A percentile compares a stretch with the other conserved stretches of the same genome.
These are phyloP conservation scores for Noturus placidus DNA, from an alignment of 2,113 vertebrate genomes.

Conservation along the genomic window DNA sequence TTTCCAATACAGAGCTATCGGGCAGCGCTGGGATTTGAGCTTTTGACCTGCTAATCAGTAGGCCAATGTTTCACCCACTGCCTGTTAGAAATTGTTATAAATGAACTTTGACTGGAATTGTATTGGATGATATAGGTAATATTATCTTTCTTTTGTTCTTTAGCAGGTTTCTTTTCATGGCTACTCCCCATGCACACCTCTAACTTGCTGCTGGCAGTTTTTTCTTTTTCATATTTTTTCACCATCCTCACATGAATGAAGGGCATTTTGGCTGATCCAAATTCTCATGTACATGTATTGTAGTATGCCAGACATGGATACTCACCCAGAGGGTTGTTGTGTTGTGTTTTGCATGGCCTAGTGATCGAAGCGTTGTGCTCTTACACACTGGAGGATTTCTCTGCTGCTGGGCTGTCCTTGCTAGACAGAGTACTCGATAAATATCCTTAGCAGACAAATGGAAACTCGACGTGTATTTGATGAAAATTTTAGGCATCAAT, in stretches of 20 bases:
- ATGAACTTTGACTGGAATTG: no score
- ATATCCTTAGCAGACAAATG: slow-evolving; percentile 13
- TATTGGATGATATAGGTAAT: background rate
- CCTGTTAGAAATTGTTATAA: no score
- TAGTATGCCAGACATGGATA: background rate
- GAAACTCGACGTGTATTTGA: no score
- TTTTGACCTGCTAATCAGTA: no score
- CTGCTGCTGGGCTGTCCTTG: background rate
- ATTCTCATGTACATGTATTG: background rate
- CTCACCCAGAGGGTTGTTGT: background rate
- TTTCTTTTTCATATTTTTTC: background rate
- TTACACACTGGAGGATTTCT: slow-evolving; percentile 10
- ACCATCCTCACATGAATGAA: background rate
- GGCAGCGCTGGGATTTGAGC: no score
- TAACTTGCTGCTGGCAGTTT: background rate
- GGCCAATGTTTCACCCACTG: no score
- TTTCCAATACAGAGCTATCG: background rate
- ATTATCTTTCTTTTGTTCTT: background rate
- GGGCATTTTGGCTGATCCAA: background rate
- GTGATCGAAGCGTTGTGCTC: background rate
- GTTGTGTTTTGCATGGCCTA: background rate
- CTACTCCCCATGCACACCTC: background rate
- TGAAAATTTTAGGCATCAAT: background rate
- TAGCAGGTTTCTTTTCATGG: background rate
- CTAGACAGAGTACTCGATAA: background rate